Base-by-base conservation (phyloP, 1,140 invertebrate species). In the Heliothis virescens region DNA sequence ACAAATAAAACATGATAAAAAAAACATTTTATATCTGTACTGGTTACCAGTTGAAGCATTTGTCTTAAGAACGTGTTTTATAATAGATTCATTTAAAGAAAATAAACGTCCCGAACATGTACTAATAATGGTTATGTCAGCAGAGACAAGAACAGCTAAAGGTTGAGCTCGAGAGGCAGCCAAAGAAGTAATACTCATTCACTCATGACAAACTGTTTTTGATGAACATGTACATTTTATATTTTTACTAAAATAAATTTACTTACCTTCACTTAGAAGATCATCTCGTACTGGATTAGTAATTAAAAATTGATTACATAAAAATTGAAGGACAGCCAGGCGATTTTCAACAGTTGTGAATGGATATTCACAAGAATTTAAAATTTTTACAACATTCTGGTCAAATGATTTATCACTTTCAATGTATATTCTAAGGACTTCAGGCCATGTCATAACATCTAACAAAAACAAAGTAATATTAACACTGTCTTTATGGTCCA, bases 401-500 rank as follows among this genome's bases (percentile, higher is more conserved):
- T 97, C 97, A 95, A 98, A 99, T 72, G 96, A 96, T 90, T 96
- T 96, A 92, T 98, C 98, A 95, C 97, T 98, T 92, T 98, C 98
- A 12, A 99, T 96, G 95, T 99, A 99, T 47, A 97, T 96, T 85
- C 98, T 95, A 71, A 99, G 93, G 62, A 98, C 96, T 95, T 99
- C 98, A 62, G 99, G 98, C 98, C 99, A 99, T 53, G 99, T 99
- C 94, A 99, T 97, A 59, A 97, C 95, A 95, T 99, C 99, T 81
- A 99, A 96, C 89, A 99, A 96, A 95, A 97, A 99, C 18, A 99
- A 95, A 82, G 97, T 96, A 72, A 99, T 97, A 93, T 99, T 99
- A 0, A 99, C 97, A 92, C 98, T 99, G 93, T 99, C 99, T 95
- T 99, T 99, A 87, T 98, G 97, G 95, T 99, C 99, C 72, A 98